These are phyloP conservation scores for Musca domestica DNA, from an alignment of 1,140 invertebrate species.

Conservation along the genomic window DNA sequence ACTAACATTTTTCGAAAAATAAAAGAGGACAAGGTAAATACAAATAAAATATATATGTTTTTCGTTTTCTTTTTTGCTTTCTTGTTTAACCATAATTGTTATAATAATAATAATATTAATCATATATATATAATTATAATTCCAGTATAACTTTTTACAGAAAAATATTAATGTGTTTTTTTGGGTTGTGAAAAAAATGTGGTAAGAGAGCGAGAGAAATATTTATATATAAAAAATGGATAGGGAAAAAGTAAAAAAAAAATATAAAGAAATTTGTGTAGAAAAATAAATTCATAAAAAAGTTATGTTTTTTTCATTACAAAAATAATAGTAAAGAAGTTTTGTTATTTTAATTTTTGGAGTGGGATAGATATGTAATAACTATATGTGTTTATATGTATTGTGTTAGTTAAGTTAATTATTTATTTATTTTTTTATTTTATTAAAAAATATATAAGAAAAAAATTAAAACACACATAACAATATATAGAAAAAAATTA, in stretches of 20 bases:
- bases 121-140: conserved; percentile 5
- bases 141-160: conserved; percentile 20
- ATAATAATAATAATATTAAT: conserved; percentile 6
- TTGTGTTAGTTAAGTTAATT: too few relatives aligned
- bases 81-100: neutral
- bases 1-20: conserved; percentile 18
- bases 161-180: conserved; percentile 14
- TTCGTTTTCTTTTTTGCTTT: too few relatives aligned
- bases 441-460: neutral
- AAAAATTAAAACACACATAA: neutral
- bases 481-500: neutral
- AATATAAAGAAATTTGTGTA: neutral
- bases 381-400: too few relatives aligned
- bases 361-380: too few relatives aligned
- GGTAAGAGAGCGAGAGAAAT: neutral
- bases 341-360: too few relatives aligned
- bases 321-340: too few relatives aligned
- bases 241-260: neutral
- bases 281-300: too few relatives aligned
- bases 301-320: too few relatives aligned
- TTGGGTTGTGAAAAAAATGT: neutral
- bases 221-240: neutral
- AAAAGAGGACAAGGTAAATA: neutral
- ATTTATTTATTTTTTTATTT: neutral
- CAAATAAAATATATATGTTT: too few relatives aligned